Base-by-base conservation (phyloP, 2,113 vertebrate species). In the Asarcornis scutulata region DNA sequence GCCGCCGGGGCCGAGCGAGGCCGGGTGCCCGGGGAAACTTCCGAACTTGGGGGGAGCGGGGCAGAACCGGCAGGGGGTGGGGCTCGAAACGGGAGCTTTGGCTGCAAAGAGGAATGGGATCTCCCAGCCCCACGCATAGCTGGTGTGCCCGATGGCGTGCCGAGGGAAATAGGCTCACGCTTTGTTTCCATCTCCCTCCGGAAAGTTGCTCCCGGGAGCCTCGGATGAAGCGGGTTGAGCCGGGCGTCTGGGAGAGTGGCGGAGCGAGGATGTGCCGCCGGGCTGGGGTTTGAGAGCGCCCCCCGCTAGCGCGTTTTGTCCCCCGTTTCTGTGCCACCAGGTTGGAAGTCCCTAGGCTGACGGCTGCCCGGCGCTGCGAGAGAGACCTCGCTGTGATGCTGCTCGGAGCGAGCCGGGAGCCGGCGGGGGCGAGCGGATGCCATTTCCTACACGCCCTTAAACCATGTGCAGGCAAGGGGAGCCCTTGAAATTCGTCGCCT, bases 381-480 rank as follows among this genome's bases (percentile, higher is more conserved):
- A 94, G 60, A 93, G 62, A 66, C 76, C 64, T 78, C 0, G 17
- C 84, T 96, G 95, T 93, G 92, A 93, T 89, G 93, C 48, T 90
- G 86, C 89, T 96, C 62, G 68, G 56, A 96, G 77, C 81, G 64
- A 69, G 66, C 76, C 90, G 83, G 89, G 83, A 11, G 10, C 79
- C 58, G 17, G 75, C 11, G 4, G 74, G 52, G 34, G 52, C 46
- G 66, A 87, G 66, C 18, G 6, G 72, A 72, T 90, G 79, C 53
- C 31, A 4, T 87, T 86, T 86, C 42, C 82, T 96, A 58, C 62
- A 93, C 91, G 89, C 88, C 40, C 52, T 90, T 83, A 86, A 48
- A 86, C 67, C 77, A 96, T 97, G 93, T 81, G 87, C 97, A 89
- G 92, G 83, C 91, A 78, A 92, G 95, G 95, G 77, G 96, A 78